A percentile compares a stretch with the other conserved stretches of the same genome.
These are phyloP conservation scores for Catharus bicknelli DNA, from an alignment of 2,113 vertebrate species.

Conservation along the genomic window DNA sequence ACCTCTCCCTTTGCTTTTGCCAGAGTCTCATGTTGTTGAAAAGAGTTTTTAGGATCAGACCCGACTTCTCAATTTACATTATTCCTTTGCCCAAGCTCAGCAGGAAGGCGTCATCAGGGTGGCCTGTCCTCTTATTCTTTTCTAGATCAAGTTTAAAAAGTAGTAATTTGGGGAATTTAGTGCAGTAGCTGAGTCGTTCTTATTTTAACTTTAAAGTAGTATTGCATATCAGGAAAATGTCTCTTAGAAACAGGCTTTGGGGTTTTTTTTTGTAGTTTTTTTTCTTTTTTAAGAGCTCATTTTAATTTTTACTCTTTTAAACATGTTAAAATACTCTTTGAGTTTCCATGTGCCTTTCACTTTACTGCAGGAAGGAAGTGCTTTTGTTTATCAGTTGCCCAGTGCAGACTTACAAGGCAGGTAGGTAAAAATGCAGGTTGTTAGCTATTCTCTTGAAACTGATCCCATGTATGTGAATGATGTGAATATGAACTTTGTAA, in stretches of 20 bases:
- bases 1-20: conserved; percentile 33
- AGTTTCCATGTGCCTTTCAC: not conserved
- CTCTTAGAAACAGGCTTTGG: not conserved
- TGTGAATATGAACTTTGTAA: not conserved
- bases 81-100: conserved; percentile 16
- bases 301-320: not conserved
- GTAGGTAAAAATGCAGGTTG: not conserved
- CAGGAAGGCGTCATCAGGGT: not conserved
- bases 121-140: not conserved
- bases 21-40: conserved; percentile 36
- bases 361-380: not conserved
- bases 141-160: not conserved
- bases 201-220: not conserved
- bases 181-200: not conserved
- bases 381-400: not conserved
- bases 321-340: not conserved
- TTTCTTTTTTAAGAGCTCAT: not conserved
- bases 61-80: conserved; percentile 31
- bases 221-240: not conserved
- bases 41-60: conserved; percentile 22
- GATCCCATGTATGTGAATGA: not conserved
- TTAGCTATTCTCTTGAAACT: not conserved
- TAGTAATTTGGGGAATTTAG: not conserved
- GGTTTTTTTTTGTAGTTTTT: too few relatives aligned
- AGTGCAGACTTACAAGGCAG: not conserved